phyloP scores from a whole-genome alignment of 2,113 vertebrate species.

The Rhynchopsitta pachyrhyncha region DNA sequence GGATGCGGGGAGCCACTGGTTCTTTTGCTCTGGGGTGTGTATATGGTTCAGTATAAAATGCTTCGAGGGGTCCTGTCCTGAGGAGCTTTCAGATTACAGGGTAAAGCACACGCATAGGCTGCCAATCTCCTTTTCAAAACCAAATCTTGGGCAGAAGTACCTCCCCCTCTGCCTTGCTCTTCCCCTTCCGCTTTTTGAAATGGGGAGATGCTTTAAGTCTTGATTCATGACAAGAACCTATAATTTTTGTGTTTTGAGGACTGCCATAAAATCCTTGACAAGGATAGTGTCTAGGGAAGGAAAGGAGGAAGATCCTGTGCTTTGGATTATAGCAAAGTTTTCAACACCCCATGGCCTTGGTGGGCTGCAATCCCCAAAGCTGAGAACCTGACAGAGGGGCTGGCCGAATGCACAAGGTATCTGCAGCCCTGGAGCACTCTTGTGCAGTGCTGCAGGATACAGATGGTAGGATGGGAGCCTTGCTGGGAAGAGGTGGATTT shows the following conservation, averaged over 20 bases:
- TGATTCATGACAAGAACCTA: not conserved
- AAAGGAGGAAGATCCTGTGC: not conserved
- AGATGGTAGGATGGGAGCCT: not conserved
- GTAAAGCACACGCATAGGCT: not conserved
- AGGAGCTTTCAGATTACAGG: conserved; percentile 7
- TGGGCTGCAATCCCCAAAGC: not conserved
- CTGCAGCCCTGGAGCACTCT: not conserved
- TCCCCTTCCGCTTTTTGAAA: not conserved
- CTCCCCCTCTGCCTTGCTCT: not conserved
- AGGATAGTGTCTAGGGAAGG: not conserved
- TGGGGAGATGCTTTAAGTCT: not conserved
- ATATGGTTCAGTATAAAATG: not conserved
- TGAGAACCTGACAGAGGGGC: not conserved
- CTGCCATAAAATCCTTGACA: conserved; percentile 7
- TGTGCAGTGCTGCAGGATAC: not conserved
- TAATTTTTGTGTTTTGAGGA: conserved; percentile 9
- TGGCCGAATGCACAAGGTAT: not conserved
- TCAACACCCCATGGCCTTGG: not conserved
- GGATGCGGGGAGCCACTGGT: not conserved
- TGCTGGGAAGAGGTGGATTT: not conserved
- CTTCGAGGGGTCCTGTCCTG: not conserved
- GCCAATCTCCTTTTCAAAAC: not conserved
- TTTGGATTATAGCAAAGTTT: not conserved
- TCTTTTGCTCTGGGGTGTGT: not conserved
- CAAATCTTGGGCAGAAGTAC: not conserved